Evolutionary conservation across 2,888 invertebrate species (phyloP).

Genomic region (Philereme transversata): DNA sequence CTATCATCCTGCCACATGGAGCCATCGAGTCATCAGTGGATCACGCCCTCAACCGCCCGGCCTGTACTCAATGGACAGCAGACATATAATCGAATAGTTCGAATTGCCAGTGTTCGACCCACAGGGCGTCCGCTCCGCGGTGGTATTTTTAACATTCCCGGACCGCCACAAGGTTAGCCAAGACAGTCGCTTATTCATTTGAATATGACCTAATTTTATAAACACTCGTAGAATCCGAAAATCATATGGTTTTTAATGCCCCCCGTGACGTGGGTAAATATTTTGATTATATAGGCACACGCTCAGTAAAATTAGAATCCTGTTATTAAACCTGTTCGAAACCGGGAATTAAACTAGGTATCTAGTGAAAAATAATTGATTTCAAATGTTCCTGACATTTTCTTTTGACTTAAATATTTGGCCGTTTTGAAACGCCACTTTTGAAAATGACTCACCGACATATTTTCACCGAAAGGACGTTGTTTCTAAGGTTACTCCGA

Average conservation of each 20-base stretch:
- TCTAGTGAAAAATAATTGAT: too few relatives aligned
- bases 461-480: too few relatives aligned
- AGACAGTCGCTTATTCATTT: conserved; percentile 79
- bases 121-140: conserved; percentile 61
- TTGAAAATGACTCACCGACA: too few relatives aligned
- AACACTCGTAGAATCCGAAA: conserved; percentile 57
- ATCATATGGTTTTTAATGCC: conserved; percentile 26
- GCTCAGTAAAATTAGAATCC: neutral
- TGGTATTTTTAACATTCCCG: conserved; percentile 84
- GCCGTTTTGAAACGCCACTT: too few relatives aligned
- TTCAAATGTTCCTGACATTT: too few relatives aligned
- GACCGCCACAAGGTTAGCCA: conserved; percentile 81
- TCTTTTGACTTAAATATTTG: too few relatives aligned
- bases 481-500: too few relatives aligned
- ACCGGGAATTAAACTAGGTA: neutral
- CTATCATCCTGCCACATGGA: conserved; percentile 38
- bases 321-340: too few relatives aligned
- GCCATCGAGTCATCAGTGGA: conserved; percentile 19
- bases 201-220: conserved; percentile 81
- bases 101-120: conserved; percentile 52
- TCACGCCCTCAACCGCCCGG: conserved; percentile 15
- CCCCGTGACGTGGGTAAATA: conserved; percentile 15
- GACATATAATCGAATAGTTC: conserved; percentile 60
- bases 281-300: neutral
- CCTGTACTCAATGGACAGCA: conserved; percentile 32